A percentile compares a stretch with the other conserved stretches of the same genome.
These are phyloP conservation scores for Micrasema minimum DNA, from an alignment of 1,140 invertebrate species.

Conservation along the genomic window DNA sequence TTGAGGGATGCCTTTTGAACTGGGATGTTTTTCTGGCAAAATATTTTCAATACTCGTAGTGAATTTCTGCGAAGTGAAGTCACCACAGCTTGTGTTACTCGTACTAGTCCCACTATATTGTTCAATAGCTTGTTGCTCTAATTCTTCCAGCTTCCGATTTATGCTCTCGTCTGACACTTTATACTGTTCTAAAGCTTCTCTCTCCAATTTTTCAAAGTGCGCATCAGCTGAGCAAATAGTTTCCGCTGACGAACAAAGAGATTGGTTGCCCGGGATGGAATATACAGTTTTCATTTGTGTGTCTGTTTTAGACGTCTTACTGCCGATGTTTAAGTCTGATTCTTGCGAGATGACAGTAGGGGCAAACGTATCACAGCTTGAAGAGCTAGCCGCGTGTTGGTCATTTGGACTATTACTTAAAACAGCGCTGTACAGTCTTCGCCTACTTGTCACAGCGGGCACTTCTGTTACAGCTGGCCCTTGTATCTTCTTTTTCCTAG, in stretches of 20 bases:
- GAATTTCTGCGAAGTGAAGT: constrained; percentile 30
- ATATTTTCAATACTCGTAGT: not conserved
- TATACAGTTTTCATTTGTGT: constrained; percentile 23
- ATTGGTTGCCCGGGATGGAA: constrained; percentile 1
- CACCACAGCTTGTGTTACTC: constrained; percentile 64
- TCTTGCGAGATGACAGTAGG: not conserved
- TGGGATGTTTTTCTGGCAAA: not conserved
- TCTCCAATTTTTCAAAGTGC: constrained; percentile 64
- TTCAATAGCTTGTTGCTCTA: constrained; percentile 63
- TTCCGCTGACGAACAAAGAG: constrained; percentile 20
- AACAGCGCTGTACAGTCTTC: constrained; percentile 42
- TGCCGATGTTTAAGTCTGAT: not conserved
- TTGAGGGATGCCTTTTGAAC: constrained; percentile 12
- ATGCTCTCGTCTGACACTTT: constrained; percentile 65
- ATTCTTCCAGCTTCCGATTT: constrained; percentile 62
- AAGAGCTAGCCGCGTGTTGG: not conserved
- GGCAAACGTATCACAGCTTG: constrained; percentile 10
- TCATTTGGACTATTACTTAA: constrained; percentile 12
- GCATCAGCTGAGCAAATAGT: constrained; percentile 54
- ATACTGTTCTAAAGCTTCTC: constrained; percentile 65
- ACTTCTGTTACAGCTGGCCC: constrained; percentile 13
- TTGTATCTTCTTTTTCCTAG: constrained; percentile 8
- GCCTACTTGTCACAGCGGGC: constrained; percentile 6
- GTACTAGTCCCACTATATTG: constrained; percentile 59
- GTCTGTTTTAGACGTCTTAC: constrained; percentile 8